A percentile compares a stretch with the other conserved stretches of the same genome.
Conservation (phyloP, 2,113 vertebrate species). For the Pedetes capensis region DNA sequence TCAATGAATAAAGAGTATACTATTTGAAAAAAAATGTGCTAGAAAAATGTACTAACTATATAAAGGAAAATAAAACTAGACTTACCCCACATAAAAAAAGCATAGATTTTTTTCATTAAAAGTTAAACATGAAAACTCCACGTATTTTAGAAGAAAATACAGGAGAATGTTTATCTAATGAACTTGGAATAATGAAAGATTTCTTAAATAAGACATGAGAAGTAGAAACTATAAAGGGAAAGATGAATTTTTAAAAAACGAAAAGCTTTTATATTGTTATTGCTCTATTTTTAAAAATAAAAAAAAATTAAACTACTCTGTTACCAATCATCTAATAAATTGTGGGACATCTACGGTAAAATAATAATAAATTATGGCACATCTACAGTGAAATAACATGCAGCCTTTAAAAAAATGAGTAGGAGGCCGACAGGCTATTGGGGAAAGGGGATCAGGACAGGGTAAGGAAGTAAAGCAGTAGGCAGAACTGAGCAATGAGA, state of each 20-base stretch:
- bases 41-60: not conserved
- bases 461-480: not conserved
- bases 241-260: not conserved
- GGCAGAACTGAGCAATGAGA: not conserved
- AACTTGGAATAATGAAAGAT: not conserved
- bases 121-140: not conserved
- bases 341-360: not conserved
- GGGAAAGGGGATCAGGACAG: not conserved
- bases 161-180: not conserved
- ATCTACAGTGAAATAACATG: not conserved
- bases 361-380: not conserved
- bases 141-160: not conserved
- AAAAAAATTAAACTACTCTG: not conserved
- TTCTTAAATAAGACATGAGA: not conserved
- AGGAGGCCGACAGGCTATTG: not conserved
- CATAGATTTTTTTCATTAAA: slow-evolving; percentile 11
- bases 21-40: not conserved
- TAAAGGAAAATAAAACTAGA: not conserved
- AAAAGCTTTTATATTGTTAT: not conserved
- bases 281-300: not conserved
- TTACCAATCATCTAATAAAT: not conserved
- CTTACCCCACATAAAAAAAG: not conserved
- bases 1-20: not conserved
- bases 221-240: not conserved
- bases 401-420: not conserved